Conservation (phyloP, 2,113 vertebrate genomes). For the Hystrix cristata region DNA sequence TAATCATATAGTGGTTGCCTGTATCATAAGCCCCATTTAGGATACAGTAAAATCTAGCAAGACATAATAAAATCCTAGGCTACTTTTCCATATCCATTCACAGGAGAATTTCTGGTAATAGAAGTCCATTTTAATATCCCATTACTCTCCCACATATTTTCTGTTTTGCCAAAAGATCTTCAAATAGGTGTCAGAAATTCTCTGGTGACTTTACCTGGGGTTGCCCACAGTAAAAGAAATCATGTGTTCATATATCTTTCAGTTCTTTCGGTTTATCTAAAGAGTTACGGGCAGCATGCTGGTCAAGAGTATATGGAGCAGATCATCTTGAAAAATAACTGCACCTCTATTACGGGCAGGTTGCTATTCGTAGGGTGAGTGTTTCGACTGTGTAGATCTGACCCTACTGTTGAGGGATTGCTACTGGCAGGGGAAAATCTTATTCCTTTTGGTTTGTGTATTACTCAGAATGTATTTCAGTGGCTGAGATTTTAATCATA, state of each 20-base stretch:
- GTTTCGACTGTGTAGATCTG: slow-evolving; percentile 34
- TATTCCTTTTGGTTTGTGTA: slow-evolving; percentile 50
- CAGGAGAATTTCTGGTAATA: slow-evolving; percentile 51
- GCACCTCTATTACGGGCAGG: slow-evolving; percentile 62
- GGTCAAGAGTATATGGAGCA: slow-evolving; percentile 52
- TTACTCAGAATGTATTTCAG: slow-evolving; percentile 59
- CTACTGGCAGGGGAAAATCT: slow-evolving; percentile 27
- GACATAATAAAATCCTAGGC: neutral
- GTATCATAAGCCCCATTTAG: neutral
- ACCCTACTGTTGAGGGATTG: neutral
- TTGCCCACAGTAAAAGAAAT: slow-evolving; percentile 68
- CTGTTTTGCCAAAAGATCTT: slow-evolving; percentile 66
- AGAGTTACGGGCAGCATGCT: slow-evolving; percentile 68
- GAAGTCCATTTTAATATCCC: slow-evolving; percentile 59
- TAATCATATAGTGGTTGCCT: neutral
- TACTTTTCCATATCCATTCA: neutral
- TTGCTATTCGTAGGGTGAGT: slow-evolving; percentile 63
- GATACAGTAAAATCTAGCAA: neutral
- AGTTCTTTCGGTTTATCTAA: slow-evolving; percentile 68
- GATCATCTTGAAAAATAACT: slow-evolving; percentile 78
- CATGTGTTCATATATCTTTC: slow-evolving; percentile 73
- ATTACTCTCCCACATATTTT: slow-evolving; percentile 65
- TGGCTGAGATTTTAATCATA: slow-evolving; percentile 50
- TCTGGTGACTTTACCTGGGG: slow-evolving; percentile 56
- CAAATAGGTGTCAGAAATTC: slow-evolving; percentile 31